A percentile compares a stretch with the other conserved stretches of the same genome.
Conservation (phyloP, 2,797 vertebrate genomes). For the Aeoliscus strigatus region DNA sequence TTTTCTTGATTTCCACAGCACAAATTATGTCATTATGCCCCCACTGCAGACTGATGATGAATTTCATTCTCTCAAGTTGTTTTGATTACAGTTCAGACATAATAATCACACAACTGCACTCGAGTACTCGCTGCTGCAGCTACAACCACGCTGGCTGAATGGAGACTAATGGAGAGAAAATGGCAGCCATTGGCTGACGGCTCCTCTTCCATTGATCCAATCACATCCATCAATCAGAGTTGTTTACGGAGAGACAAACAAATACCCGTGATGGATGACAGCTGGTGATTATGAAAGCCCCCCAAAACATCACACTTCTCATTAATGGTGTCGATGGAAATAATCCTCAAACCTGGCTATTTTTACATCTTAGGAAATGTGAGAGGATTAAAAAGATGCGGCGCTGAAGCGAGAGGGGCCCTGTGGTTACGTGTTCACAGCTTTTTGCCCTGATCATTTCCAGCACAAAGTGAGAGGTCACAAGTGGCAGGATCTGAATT, state of each 20-base stretch:
- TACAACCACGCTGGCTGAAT: constrained; percentile 19
- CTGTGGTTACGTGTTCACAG: constrained; percentile 23
- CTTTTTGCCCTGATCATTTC: constrained; percentile 24
- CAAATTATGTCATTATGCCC: constrained; percentile 18
- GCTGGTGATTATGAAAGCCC: constrained; percentile 44
- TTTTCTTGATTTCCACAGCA: constrained; percentile 7
- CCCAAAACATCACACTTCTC: constrained; percentile 49
- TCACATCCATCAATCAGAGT: constrained; percentile 64
- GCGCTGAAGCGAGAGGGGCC: constrained; percentile 10
- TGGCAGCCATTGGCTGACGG: constrained; percentile 33
- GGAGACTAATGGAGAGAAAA: constrained; percentile 44
- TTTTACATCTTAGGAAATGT: constrained; percentile 25
- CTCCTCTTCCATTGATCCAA: constrained; percentile 56
- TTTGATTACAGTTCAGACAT: constrained; percentile 38
- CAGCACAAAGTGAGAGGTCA: constrained; percentile 29
- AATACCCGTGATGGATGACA: constrained; percentile 46
- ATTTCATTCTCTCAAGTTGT: constrained; percentile 23
- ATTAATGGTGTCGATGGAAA: constrained; percentile 35
- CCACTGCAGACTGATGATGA: constrained; percentile 25
- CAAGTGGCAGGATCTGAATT: constrained; percentile 29
- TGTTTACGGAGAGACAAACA: constrained; percentile 51
- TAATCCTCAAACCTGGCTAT: constrained; percentile 24
- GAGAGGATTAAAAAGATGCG: neutral
- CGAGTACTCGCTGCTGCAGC: constrained; percentile 6
- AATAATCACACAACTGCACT: constrained; percentile 37